phyloP scores from a whole-genome alignment of 2,797 vertebrate species.

The Sebastolobus alascanus region DNA sequence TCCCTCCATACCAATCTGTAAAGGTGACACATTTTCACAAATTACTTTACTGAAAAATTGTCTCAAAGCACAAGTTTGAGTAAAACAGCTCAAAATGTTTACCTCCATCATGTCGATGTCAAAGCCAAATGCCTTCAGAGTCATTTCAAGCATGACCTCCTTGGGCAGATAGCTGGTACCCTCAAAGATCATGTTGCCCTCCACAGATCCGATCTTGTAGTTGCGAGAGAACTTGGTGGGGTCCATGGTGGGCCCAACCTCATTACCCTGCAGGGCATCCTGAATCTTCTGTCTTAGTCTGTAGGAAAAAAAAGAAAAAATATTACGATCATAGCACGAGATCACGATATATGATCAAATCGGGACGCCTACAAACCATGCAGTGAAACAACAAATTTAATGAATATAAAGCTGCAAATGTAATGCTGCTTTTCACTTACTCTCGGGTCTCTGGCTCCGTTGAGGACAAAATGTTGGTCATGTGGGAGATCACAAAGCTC shows the following conservation, averaged over 20 bases:
- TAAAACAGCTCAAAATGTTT: conserved; percentile 34
- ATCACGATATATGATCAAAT: no score
- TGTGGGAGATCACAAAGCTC: conserved; percentile 91
- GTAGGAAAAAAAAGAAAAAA: conserved; percentile 24
- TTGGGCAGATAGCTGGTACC: conserved; percentile 88
- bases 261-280: conserved; percentile 85
- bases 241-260: conserved; percentile 84
- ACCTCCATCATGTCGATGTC: conserved; percentile 95
- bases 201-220: conserved; percentile 88
- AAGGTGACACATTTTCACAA: conserved; percentile 38
- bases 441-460: conserved; percentile 80
- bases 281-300: conserved; percentile 88
- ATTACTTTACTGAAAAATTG: background rate
- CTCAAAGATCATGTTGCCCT: conserved; percentile 94
- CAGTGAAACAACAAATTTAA: background rate
- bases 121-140: conserved; percentile 89
- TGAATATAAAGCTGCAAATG: background rate
- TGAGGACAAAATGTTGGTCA: conserved; percentile 91
- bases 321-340: no score
- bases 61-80: background rate
- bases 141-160: conserved; percentile 94
- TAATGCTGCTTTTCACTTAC: conserved; percentile 80
- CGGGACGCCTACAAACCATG: background rate
- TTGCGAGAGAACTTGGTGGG: conserved; percentile 90
- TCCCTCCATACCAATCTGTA: conserved; percentile 92